Base-by-base conservation (phyloP, 2,113 vertebrate species). In the Rhynchopsitta pachyrhyncha region DNA sequence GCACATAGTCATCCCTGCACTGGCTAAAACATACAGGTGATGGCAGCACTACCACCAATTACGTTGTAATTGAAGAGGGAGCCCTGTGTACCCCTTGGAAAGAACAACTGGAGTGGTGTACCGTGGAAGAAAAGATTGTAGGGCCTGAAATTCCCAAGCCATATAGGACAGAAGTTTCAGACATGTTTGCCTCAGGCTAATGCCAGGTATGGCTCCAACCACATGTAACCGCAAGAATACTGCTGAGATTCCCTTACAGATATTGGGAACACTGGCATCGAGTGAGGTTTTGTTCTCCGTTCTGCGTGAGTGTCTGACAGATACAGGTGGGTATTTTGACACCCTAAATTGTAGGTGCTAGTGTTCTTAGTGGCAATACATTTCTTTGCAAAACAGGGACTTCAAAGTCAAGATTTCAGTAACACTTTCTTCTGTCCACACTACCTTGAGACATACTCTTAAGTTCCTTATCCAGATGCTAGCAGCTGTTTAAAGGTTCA, bases 11-110 rank as follows among this genome's bases (percentile, higher is more conserved):
- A 39, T 3, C 41, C 7, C 69, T 94, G 73, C 4, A 1, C 33
- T 33, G 57, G 70, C 47, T 68, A 33, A 82, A 93, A 62, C 4
- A 73, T 0, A 76, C 70, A 90, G 93, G 17, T 94, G 95, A 70
- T 94, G 95, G 75, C 90, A 96, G 93, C 90, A 87, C 70, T 41
- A 69, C 24, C 67, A 60, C 70, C 66, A 0, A 47, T 24, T 75
- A 33, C 4, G 8, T 5, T 24, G 33, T 35, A 59, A 29, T 37
- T 20, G 17, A 53, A 37, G 49, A 29, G 52, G 73, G 22, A 23
- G 25, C 15, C 39, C n/a, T 71, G 41, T 25, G 7, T 67, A 4
- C 60, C n/a, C 8, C 25, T 50, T 68, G 78, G 47, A 68, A 93
- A 94, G 33, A 28, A 31, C 6, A 22, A 28, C 37, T 69, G 44